phyloP scores from a whole-genome alignment of 2,888 invertebrate species.

The Apocheima hispidaria region DNA sequence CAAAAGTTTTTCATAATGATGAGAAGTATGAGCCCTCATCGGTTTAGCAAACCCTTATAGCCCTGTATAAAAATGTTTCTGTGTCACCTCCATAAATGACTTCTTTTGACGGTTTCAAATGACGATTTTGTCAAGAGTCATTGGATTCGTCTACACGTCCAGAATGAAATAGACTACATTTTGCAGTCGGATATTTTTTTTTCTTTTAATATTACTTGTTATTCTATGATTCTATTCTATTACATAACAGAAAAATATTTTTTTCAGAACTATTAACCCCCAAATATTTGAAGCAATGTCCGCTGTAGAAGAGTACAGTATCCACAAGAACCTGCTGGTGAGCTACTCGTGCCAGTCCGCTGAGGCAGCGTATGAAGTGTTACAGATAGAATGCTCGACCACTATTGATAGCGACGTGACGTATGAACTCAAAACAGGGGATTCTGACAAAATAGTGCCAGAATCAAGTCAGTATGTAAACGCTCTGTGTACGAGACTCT shows the following conservation, averaged over 20 bases:
- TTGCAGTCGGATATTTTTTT: no score
- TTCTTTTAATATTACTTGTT: no score
- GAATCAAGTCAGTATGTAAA: constrained; percentile 75
- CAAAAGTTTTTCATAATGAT: no score
- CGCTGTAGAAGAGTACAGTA: constrained; percentile 66
- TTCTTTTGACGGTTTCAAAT: no score
- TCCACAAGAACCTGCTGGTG: constrained; percentile 76
- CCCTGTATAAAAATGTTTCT: no score
- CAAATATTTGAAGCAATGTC: constrained; percentile 62
- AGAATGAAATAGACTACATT: no score
- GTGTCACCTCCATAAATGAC: no score
- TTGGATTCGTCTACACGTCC: background rate
- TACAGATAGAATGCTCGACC: constrained; percentile 73
- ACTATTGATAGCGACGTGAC: constrained; percentile 65
- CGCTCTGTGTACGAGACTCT: constrained; percentile 72
- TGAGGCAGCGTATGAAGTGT: constrained; percentile 73
- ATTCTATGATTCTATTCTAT: no score
- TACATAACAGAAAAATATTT: background rate
- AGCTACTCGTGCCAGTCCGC: constrained; percentile 72
- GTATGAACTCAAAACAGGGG: constrained; percentile 70
- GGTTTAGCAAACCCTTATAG: no score
- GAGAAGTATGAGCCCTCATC: no score
- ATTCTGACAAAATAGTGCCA: constrained; percentile 66
- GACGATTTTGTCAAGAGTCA: no score
- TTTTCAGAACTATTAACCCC: constrained; percentile 65